A percentile compares a stretch with the other conserved stretches of the same genome.
phyloP scores from a whole-genome alignment of 2,797 vertebrate genomes.

The Sebastes oblongus region DNA sequence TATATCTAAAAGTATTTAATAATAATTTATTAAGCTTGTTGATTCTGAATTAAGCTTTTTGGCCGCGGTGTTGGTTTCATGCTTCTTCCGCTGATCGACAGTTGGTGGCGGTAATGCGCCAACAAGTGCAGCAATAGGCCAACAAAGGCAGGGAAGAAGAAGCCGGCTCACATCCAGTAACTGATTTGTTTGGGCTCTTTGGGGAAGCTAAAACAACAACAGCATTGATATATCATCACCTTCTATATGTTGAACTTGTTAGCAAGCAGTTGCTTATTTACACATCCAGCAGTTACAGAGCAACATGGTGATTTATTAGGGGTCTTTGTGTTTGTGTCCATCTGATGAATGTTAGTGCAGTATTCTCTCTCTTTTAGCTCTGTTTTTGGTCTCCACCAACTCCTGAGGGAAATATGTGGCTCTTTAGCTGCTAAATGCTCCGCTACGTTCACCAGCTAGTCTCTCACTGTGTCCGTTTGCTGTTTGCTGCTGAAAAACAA shows the following conservation, averaged over 20 bases:
- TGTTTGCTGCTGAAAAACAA: not conserved
- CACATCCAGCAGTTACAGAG: not conserved
- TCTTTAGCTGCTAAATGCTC: not conserved
- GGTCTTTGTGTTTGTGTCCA: not conserved
- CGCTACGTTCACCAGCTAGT: not conserved
- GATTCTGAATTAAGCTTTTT: not conserved
- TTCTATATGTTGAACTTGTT: not conserved
- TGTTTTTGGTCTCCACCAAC: not conserved
- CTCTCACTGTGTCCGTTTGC: not conserved
- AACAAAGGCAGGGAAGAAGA: not conserved
- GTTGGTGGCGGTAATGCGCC: not conserved
- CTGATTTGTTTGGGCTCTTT: not conserved
- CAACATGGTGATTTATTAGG: not conserved
- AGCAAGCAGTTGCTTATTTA: not conserved
- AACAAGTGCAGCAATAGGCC: not conserved
- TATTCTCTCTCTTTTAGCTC: not conserved
- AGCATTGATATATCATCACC: not conserved
- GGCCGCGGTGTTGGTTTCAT: not conserved
- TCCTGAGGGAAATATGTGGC: not conserved
- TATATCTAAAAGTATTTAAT: not conserved
- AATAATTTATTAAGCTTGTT: not conserved
- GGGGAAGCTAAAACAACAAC: not conserved
- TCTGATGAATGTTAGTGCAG: not conserved
- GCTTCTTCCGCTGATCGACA: not conserved
- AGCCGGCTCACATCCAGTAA: not conserved